Conservation (phyloP, 1,140 invertebrate genomes). For the Drosophila carrolli region DNA sequence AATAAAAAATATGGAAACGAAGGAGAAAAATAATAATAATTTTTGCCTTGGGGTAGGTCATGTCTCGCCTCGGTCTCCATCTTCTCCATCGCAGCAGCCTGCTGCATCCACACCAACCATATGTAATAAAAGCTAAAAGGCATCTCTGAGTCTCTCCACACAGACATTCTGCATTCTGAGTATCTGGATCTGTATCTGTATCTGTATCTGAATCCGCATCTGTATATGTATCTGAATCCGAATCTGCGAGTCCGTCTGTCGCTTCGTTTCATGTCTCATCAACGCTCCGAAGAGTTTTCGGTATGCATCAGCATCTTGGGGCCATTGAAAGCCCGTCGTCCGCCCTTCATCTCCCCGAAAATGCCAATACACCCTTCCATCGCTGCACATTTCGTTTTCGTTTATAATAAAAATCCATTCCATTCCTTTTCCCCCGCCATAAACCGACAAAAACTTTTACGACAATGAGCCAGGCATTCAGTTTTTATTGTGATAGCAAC, state of each 20-base stretch:
- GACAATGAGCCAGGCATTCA: constrained; percentile 42
- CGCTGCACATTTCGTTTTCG: constrained; percentile 57
- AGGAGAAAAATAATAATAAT: constrained; percentile 70
- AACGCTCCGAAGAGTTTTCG: constrained; percentile 56
- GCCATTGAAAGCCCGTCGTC: constrained; percentile 19
- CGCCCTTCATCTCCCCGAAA: not conserved
- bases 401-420: constrained; percentile 55
- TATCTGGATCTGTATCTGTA: constrained; percentile 6
- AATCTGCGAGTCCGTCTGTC: constrained; percentile 41
- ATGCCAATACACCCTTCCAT: constrained; percentile 5
- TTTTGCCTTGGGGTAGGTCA: constrained; percentile 80
- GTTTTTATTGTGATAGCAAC: constrained; percentile 46
- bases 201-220: constrained; percentile 27
- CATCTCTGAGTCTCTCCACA: constrained; percentile 36
- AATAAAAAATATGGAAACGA: constrained; percentile 28
- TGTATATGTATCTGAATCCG: constrained; percentile 20
- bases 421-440: constrained; percentile 5
- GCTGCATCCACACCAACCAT: constrained; percentile 30
- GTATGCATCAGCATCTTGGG: constrained; percentile 60
- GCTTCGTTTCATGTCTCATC: constrained; percentile 69
- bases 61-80: constrained; percentile 49
- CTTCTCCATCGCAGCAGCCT: constrained; percentile 10
- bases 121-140: constrained; percentile 74
- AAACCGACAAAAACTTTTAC: constrained; percentile 37
- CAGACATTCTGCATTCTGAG: not conserved